A percentile compares a stretch with the other conserved stretches of the same genome.
phyloP scores from a whole-genome alignment of 1,140 invertebrate genomes.

The Drosophila hydei region DNA sequence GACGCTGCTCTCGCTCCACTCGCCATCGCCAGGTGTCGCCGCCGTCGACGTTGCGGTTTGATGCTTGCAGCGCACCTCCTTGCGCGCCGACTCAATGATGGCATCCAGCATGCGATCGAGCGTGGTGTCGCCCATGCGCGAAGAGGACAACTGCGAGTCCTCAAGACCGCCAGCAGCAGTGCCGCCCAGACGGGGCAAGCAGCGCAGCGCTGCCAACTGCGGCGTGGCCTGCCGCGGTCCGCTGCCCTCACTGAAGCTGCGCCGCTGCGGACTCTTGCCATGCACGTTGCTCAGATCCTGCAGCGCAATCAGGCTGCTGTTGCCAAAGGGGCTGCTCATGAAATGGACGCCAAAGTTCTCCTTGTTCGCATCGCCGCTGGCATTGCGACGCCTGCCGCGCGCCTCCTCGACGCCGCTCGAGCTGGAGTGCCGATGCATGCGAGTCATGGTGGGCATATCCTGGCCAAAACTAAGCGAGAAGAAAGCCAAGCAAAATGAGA shows the following conservation, averaged over 20 bases:
- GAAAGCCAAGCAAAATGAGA: neutral
- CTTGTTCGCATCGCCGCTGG: conserved; percentile 65
- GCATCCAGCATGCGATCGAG: conserved; percentile 82
- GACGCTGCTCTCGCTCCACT: conserved; percentile 74
- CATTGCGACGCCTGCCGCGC: conserved; percentile 50
- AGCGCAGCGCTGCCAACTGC: conserved; percentile 61
- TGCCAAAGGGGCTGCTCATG: conserved; percentile 77
- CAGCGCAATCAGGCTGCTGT: conserved; percentile 73
- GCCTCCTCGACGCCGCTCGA: conserved; percentile 65
- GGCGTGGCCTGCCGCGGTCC: conserved; percentile 69
- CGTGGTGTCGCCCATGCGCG: conserved; percentile 81
- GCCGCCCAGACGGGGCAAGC: conserved; percentile 35
- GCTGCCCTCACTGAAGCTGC: conserved; percentile 68
- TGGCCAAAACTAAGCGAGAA: conserved; percentile 5
- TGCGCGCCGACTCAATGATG: conserved; percentile 78
- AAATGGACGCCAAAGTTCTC: conserved; percentile 80
- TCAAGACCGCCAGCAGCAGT: conserved; percentile 38
- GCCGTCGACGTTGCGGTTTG: neutral
- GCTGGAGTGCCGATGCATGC: conserved; percentile 77
- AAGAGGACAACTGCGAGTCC: conserved; percentile 74
- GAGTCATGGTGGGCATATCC: conserved; percentile 81
- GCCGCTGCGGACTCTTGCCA: conserved; percentile 73
- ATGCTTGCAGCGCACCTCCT: conserved; percentile 66
- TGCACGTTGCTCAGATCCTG: conserved; percentile 80
- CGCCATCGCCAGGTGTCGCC: conserved; percentile 30